These are phyloP conservation scores for Melospiza melodia DNA, from an alignment of 2,113 vertebrate genomes.

Conservation along the genomic window DNA sequence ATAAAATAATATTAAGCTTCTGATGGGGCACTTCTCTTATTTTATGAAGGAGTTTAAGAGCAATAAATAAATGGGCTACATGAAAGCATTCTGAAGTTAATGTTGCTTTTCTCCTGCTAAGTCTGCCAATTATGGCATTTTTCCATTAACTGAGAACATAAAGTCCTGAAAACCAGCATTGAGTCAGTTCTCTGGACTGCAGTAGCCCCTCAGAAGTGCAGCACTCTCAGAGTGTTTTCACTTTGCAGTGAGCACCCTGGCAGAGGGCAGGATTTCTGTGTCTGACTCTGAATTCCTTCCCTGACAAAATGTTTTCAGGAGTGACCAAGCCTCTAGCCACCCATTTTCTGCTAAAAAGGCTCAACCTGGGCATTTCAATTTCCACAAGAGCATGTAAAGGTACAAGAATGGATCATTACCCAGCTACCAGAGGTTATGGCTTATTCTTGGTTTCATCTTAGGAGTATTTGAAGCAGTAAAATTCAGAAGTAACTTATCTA, in stretches of 20 bases:
- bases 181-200: not conserved
- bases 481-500: not conserved
- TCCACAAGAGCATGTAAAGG: not conserved
- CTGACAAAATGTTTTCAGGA: not conserved
- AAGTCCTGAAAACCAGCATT: not conserved
- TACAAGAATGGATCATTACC: not conserved
- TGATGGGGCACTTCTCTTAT: not conserved
- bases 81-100: not conserved
- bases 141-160: not conserved
- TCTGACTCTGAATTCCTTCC: not conserved
- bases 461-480: not conserved
- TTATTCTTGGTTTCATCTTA: not conserved
- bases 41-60: not conserved
- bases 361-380: not conserved
- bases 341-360: not conserved
- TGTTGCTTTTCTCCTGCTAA: not conserved
- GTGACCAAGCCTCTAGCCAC: not conserved
- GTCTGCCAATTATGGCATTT: not conserved
- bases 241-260: not conserved
- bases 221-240: not conserved
- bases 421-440: accelerated
- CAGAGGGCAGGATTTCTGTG: not conserved
- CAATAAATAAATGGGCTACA: not conserved
- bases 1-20: not conserved
- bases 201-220: not conserved